These are phyloP conservation scores for Amblyopsis hoosieri DNA, from an alignment of 2,797 vertebrate species.

Conservation along the genomic window DNA sequence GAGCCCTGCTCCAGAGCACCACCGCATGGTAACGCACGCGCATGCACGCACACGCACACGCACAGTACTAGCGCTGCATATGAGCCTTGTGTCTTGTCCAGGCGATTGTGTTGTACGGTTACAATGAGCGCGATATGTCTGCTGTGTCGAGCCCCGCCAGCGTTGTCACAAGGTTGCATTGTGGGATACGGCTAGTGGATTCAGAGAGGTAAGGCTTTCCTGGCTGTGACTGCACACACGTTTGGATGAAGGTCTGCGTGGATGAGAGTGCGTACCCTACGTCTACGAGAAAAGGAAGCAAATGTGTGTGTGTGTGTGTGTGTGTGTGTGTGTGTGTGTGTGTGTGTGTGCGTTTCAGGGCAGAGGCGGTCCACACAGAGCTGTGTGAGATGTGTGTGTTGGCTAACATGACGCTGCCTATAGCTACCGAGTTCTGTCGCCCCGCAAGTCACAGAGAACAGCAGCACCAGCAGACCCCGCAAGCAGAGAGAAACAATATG, in stretches of 20 bases:
- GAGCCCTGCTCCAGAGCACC: constrained; percentile 40
- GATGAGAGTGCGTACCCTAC: not conserved
- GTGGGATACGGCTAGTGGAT: constrained; percentile 9
- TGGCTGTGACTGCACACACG: not conserved
- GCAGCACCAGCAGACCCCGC: not conserved
- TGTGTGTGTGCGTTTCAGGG: constrained; percentile 8
- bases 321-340: too few species aligned
- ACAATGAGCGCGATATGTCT: constrained; percentile 5
- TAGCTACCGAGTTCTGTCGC: not conserved
- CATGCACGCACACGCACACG: not conserved
- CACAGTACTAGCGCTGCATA: not conserved
- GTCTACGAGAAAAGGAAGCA: not conserved
- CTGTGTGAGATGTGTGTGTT: constrained; percentile 13
- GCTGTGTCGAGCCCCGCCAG: constrained; percentile 13
- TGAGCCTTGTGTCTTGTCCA: constrained; percentile 5
- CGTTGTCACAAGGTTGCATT: constrained; percentile 6
- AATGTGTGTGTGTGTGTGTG: not conserved
- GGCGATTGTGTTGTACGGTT: constrained; percentile 14
- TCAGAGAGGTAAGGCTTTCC: constrained; percentile 30
- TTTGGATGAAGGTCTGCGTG: not conserved
- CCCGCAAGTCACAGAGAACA: not conserved
- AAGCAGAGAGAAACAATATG: not conserved
- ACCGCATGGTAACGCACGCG: constrained; percentile 66
- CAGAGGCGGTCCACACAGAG: constrained; percentile 4
- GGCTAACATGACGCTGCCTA: constrained; percentile 10